phyloP scores from a whole-genome alignment of 2,113 vertebrate species.

The Nerophis ophidion region DNA sequence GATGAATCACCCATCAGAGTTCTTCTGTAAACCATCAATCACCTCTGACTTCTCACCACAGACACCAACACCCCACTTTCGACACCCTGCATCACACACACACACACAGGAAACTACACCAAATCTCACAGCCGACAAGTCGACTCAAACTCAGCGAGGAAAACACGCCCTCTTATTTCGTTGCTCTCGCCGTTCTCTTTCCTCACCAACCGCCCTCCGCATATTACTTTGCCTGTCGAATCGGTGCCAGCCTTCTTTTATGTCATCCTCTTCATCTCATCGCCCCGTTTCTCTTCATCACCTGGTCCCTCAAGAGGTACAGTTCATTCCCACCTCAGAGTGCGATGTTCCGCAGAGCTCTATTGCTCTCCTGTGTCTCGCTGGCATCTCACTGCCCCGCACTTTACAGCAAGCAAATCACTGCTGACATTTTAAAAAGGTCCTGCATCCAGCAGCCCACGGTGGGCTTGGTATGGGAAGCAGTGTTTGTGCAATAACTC shows the following conservation, averaged over 20 bases:
- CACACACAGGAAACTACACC: constrained; percentile 26
- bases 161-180: constrained; percentile 15
- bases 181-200: constrained; percentile 11
- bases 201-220: constrained; percentile 11
- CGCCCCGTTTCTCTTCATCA: constrained; percentile 43
- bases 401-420: constrained; percentile 64
- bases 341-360: constrained; percentile 34
- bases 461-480: constrained; percentile 47
- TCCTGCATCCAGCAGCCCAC: constrained; percentile 59
- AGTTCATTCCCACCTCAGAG: constrained; percentile 45
- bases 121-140: constrained; percentile 54
- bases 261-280: constrained; percentile 32
- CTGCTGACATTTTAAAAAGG: constrained; percentile 71
- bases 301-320: constrained; percentile 27
- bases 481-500: constrained; percentile 62
- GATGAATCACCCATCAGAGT: constrained; percentile 70
- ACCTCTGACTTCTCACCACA: constrained; percentile 55
- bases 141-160: constrained; percentile 40
- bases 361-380: constrained; percentile 51
- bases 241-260: constrained; percentile 28
- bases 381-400: constrained; percentile 47
- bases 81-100: constrained; percentile 7
- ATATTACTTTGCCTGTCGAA: constrained; percentile 43
- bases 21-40: constrained; percentile 73
- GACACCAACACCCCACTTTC: constrained; percentile 24